Evolutionary conservation across 2,888 invertebrate genomes (phyloP), one percentile per base, ranked within the genome.

Genomic region (Beris morrisii): DNA sequence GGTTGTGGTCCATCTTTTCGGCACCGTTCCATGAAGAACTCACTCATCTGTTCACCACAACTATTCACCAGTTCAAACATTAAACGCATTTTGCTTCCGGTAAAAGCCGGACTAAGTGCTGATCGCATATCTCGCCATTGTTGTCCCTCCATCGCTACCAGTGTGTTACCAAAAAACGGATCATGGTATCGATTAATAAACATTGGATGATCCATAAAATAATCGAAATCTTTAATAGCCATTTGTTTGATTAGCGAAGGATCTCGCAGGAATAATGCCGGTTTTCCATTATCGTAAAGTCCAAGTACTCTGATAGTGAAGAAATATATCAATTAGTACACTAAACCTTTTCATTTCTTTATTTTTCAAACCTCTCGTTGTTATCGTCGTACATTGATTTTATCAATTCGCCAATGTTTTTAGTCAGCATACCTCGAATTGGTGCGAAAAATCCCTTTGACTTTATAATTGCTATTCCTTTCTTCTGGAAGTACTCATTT

Each of bases 11-110:
- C 65, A 50, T 54, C 12, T 2, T 58, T 44, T 57, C 22, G 7
- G 1, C 30, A 38, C 28, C 58, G 45, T n/a, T 55, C 46, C 43
- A 46, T 50, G 12, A 52, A 45, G 22, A 48, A 55, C 38, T 56
- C 4, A 4, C 28, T 15, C 4, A 46, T 44, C 4, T 46, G 28
- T n/a, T 38, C 13, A 4, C 48, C n/a, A 22, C 56, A 64, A n/a
- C 38, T n/a, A 12, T 44, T 15, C 13, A 64, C 55, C 12, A 64
- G 38, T 32, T 75, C 73, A 66, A 81, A 82, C 77, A 82, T 82
- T 46, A 75, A 74, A 58, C 78, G 76, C 81, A 83, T 82, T 74
- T 83, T 83, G 69, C 78, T 80, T 56, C 81, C 79, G 0, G 83
- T 83, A 66, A 82, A 83, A 2, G 78, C 77, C 3, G 82, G 82